These are phyloP conservation scores for Taenioides sp. DNA, from an alignment of 2,797 vertebrate species.

Conservation along the genomic window DNA sequence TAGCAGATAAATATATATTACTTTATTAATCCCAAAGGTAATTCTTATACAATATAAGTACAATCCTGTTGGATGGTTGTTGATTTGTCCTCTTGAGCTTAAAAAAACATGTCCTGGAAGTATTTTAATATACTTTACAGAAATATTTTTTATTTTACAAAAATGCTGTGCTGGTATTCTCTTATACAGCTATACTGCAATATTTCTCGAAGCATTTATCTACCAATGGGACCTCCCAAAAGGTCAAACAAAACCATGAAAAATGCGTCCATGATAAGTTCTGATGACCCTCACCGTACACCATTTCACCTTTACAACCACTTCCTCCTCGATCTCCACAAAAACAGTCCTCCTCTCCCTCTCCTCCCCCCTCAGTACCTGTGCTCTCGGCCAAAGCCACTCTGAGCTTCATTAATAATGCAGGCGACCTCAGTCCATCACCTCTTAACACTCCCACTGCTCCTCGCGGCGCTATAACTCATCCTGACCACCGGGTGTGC, in stretches of 20 bases:
- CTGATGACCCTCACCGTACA: background rate
- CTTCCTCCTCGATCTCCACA: background rate
- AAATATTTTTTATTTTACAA: background rate
- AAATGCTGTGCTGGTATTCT: background rate
- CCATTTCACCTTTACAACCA: background rate
- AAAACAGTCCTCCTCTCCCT: background rate
- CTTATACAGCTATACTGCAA: background rate
- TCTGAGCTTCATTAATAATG: constrained; percentile 18
- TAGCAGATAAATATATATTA: background rate
- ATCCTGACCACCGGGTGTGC: constrained; percentile 2
- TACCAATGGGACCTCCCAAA: background rate
- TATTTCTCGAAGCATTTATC: background rate
- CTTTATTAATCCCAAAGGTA: background rate
- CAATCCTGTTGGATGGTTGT: no score
- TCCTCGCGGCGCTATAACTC: constrained; percentile 1
- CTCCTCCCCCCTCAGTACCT: background rate
- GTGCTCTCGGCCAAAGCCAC: constrained; percentile 39
- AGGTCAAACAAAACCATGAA: constrained; percentile 5
- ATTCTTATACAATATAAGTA: no score
- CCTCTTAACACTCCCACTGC: constrained; percentile 7
- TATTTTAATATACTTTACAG: background rate
- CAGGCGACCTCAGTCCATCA: constrained; percentile 5
- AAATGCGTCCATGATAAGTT: background rate
- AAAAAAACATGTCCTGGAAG: background rate
- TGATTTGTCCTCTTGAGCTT: no score